phyloP scores from a whole-genome alignment of 2,888 invertebrate genomes.

The Pseudococcus longispinus region DNA sequence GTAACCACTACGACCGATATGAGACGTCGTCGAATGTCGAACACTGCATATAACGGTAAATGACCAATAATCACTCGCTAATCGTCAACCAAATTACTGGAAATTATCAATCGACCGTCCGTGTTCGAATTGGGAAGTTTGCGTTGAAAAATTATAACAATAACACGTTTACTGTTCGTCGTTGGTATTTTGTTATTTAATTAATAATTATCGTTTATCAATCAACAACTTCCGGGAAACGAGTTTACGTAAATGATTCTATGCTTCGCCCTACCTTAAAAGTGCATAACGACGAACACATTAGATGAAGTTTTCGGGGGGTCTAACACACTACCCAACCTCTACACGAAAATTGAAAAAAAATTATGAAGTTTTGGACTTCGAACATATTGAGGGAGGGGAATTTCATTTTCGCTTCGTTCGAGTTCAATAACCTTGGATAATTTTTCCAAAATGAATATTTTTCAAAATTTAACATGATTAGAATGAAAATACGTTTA shows the following conservation, averaged over 20 bases:
- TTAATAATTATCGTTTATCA: constrained; percentile 19
- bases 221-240: constrained; percentile 21
- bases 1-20: not conserved
- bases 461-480: no score
- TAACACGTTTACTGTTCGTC: not conserved
- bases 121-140: not conserved
- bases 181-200: not conserved
- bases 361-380: no score
- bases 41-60: not conserved
- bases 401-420: no score
- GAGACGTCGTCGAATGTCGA: not conserved
- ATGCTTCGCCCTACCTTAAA: no score
- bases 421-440: no score
- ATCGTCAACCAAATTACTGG: not conserved
- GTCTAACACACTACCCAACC: no score
- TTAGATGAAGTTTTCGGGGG: no score
- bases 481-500: no score
- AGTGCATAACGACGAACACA: no score
- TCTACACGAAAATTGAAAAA: no score
- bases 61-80: constrained; percentile 14
- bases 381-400: no score
- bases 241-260: not conserved
- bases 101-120: not conserved
- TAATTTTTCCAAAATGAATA: no score
- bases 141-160: not conserved